Conservation (phyloP, 2,113 vertebrate species). For the Mungos mungo region DNA sequence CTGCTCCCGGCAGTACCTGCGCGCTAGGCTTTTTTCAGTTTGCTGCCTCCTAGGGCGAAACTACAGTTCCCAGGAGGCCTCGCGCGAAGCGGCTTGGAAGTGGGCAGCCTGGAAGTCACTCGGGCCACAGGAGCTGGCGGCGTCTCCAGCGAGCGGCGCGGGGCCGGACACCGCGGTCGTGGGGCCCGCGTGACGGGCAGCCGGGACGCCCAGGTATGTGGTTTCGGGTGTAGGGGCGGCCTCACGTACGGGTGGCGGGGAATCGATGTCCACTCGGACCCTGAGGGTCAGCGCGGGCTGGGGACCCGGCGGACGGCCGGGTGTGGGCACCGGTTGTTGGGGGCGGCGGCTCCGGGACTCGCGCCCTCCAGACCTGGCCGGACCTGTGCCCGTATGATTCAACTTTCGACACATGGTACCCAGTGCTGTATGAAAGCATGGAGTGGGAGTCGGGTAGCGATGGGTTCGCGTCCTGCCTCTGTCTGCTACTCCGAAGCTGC, state of each 20-base stretch:
- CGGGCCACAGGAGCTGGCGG: constrained; percentile 76
- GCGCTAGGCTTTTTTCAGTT: neutral
- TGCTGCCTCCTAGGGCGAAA: constrained; percentile 37
- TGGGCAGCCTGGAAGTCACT: constrained; percentile 81
- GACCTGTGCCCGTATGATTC: constrained; percentile 45
- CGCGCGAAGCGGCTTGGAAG: constrained; percentile 75
- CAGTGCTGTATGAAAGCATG: constrained; percentile 5
- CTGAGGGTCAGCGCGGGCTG: constrained; percentile 64
- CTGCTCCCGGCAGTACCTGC: constrained; percentile 60
- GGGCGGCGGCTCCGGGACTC: constrained; percentile 55
- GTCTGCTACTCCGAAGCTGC: constrained; percentile 27
- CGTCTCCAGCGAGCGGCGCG: constrained; percentile 50
- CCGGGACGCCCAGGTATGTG: constrained; percentile 62
- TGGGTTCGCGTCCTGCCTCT: constrained; percentile 44
- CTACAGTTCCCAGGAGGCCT: constrained; percentile 74
- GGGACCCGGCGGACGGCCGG: constrained; percentile 45
- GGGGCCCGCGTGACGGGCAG: constrained; percentile 39
- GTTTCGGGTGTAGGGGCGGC: constrained; percentile 10
- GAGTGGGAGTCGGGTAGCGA: constrained; percentile 7
- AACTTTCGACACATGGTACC: constrained; percentile 67
- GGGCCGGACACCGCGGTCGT: constrained; percentile 19
- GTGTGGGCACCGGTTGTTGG: constrained; percentile 60
- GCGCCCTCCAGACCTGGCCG: constrained; percentile 20
- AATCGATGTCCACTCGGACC: constrained; percentile 38
- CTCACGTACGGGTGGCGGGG: neutral